These are phyloP conservation scores for Atherinomorus stipes DNA, from an alignment of 2,113 vertebrate species.

Conservation along the genomic window DNA sequence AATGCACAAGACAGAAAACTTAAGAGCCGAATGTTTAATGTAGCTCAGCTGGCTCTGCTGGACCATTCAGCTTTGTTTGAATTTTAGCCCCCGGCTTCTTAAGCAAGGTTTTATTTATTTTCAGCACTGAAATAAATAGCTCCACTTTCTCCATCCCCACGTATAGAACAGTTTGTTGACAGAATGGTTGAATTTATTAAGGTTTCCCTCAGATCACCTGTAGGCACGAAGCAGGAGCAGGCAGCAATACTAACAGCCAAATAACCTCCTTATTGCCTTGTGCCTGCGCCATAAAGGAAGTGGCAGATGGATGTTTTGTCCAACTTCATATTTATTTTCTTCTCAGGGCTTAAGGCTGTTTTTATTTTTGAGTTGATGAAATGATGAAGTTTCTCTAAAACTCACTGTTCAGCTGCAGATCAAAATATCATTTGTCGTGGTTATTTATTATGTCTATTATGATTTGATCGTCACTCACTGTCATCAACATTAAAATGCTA, in stretches of 20 bases:
- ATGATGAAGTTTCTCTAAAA: slow-evolving; percentile 53
- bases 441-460: neutral
- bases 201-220: slow-evolving; percentile 70
- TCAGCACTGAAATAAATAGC: slow-evolving; percentile 72
- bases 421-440: slow-evolving; percentile 8
- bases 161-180: slow-evolving; percentile 70
- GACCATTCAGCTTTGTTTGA: slow-evolving; percentile 62
- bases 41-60: slow-evolving; percentile 44
- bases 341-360: slow-evolving; percentile 63
- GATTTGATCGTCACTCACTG: neutral
- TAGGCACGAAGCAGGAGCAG: slow-evolving; percentile 63
- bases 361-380: slow-evolving; percentile 7
- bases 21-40: no score
- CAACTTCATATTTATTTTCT: slow-evolving; percentile 72
- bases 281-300: slow-evolving; percentile 63
- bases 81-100: slow-evolving; percentile 55
- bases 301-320: slow-evolving; percentile 74
- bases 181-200: slow-evolving; percentile 72
- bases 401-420: slow-evolving; percentile 5
- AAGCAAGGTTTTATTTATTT: slow-evolving; percentile 65
- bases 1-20: slow-evolving; percentile 4
- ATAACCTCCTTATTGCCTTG: slow-evolving; percentile 77
- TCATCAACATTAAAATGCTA: neutral
- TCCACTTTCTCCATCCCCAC: slow-evolving; percentile 65
- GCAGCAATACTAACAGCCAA: slow-evolving; percentile 73